Base-by-base conservation (phyloP, 2,797 vertebrate genomes). In the Eupleurogrammus muticus region DNA sequence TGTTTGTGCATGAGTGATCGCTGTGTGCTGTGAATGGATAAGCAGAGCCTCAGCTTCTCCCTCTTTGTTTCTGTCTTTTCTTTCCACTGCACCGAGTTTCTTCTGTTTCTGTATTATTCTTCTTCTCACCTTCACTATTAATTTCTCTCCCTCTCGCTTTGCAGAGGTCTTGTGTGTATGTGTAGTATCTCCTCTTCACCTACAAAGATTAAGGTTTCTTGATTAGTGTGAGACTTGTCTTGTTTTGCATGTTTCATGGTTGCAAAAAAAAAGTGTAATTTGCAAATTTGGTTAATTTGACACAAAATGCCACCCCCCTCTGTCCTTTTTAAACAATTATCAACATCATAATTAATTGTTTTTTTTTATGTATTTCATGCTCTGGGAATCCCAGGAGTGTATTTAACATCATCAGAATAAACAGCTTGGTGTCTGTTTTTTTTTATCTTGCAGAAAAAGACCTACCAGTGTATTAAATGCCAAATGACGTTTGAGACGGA, bases 381-480 rank as follows among this genome's bases (percentile, higher is more conserved):
- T 13, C 21, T 51, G 36, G 1, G 53, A 48, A 32, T 32, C 5
- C n/a, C 9, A 24, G 7, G 1, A 13, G 36, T 24, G 50, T 66
- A 48, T 67, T 16, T 11, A 16, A 12, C 28, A 16, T 9, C 8
- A 46, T 11, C 8, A 20, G 19, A 46, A 23, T 16, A 36, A n/a
- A 34, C 20, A 24, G 44, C 32, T 7, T 7, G 4, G 2, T 76
- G 5, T 74, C 20, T 52, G 1, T 69, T 17, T 79, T 9, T 68
- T 5, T 52, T 14, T 58, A 12, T 82, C 58, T 82, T 90, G 87
- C 90, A 99, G 98, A 99, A 99, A 89, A 99, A 99, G 94, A 99
- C 97, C 65, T 99, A 99, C 94, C 98, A 99, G 84, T 99, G 98
- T 95, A 99, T 99, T 94, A 99, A 99, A 96, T 99, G 98, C 95